These are phyloP conservation scores for Pontoporia blainvillei DNA, from an alignment of 2,113 vertebrate genomes.

Conservation along the genomic window DNA sequence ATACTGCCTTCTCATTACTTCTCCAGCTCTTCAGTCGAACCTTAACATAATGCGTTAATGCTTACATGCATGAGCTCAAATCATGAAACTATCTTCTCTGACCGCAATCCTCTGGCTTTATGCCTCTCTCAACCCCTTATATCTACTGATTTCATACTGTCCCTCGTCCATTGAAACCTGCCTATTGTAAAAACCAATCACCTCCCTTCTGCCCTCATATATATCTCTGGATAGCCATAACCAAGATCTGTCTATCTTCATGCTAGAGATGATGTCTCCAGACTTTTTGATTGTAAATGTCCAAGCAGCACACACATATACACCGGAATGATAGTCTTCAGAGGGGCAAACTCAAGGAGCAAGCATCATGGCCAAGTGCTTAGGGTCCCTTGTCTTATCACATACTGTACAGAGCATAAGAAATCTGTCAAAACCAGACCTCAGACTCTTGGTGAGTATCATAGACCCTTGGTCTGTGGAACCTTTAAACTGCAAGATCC, in stretches of 20 bases:
- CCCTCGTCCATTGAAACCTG: neutral
- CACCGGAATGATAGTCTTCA: neutral
- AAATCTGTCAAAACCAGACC: neutral
- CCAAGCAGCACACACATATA: neutral
- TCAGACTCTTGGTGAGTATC: neutral
- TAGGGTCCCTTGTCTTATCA: neutral
- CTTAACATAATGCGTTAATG: neutral
- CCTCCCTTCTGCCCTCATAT: neutral
- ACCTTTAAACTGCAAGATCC: neutral
- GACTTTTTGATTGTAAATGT: neutral
- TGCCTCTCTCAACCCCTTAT: neutral
- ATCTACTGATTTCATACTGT: neutral
- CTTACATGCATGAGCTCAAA: neutral
- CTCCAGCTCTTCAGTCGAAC: neutral
- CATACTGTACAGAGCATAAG: neutral
- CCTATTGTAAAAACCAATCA: neutral
- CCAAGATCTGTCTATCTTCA: neutral
- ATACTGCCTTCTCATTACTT: neutral
- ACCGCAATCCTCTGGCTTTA: neutral
- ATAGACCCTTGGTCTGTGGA: neutral
- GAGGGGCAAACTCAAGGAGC: neutral
- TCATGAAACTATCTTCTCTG: neutral
- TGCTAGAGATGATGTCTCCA: neutral
- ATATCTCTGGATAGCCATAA: neutral
- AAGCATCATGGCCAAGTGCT: neutral